These are phyloP conservation scores for Drosophila oshimai DNA, from an alignment of 1,140 invertebrate genomes.

Conservation along the genomic window DNA sequence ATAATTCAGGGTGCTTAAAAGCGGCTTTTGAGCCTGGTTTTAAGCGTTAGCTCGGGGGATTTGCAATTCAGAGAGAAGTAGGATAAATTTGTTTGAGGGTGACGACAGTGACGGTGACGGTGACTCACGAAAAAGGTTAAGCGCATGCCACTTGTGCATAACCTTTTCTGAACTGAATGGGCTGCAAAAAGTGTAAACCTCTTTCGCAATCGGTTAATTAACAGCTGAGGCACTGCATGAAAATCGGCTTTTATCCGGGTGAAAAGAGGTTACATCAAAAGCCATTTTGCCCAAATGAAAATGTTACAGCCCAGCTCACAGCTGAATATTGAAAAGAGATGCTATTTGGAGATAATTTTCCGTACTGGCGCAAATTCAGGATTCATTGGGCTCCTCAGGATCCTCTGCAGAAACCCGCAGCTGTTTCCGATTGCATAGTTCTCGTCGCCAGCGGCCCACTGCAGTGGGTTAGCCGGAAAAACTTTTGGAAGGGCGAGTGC, in stretches of 20 bases:
- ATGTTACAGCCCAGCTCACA: neutral
- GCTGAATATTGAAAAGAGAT: neutral
- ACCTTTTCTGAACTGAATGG: neutral
- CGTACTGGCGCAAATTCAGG: neutral
- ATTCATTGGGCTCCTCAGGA: neutral
- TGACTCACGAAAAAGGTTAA: conserved; percentile 2
- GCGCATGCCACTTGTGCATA: neutral
- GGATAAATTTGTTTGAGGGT: conserved; percentile 4
- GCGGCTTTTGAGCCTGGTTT: conserved; percentile 4
- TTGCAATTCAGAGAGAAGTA: conserved; percentile 33
- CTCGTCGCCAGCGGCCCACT: conserved; percentile 19
- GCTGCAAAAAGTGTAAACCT: neutral
- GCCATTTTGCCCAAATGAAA: conserved; percentile 9
- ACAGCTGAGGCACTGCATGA: neutral
- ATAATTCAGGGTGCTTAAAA: conserved; percentile 36
- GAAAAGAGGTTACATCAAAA: neutral
- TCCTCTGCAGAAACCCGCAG: no score
- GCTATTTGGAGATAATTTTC: conserved; percentile 1
- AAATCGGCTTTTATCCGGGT: neutral
- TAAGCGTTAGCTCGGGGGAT: neutral
- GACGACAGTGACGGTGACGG: no score
- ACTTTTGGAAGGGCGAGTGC: conserved; percentile 11
- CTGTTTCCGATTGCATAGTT: conserved; percentile 44
- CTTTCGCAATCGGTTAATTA: conserved; percentile 36
- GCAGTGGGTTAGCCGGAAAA: conserved; percentile 27